Conservation (phyloP, 1,140 invertebrate genomes). For the Trichonephila clavipes region DNA sequence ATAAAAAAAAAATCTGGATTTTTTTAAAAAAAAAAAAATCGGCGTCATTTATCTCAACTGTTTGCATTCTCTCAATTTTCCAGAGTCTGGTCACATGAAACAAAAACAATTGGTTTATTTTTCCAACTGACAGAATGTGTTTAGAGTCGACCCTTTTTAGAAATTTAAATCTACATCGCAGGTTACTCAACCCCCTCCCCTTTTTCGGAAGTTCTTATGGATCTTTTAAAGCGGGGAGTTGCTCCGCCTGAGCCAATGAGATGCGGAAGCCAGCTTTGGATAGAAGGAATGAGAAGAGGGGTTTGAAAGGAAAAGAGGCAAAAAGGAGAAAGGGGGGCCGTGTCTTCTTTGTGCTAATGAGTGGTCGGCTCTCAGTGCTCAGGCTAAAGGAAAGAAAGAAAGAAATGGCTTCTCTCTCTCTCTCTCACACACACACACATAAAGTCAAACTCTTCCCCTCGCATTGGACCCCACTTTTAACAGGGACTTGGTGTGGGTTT, state of each 20-base stretch:
- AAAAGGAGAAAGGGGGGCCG: constrained; percentile 53
- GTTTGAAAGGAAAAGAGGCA: constrained; percentile 57
- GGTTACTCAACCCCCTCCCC: neutral
- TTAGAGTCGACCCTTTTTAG: constrained; percentile 16
- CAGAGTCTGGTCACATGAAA: neutral
- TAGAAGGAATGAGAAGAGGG: constrained; percentile 47
- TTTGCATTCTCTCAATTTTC: constrained; percentile 15
- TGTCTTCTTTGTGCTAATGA: constrained; percentile 72
- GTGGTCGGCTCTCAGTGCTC: constrained; percentile 38
- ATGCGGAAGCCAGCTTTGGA: constrained; percentile 21
- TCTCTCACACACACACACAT: no score
- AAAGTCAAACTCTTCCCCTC: constrained; percentile 40
- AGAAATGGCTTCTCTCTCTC: constrained; percentile 53
- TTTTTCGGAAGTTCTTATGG: constrained; percentile 27
- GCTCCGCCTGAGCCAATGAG: constrained; percentile 5
- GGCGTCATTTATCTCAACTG: neutral
- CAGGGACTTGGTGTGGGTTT: neutral
- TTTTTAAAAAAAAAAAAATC: no score
- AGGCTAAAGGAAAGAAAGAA: neutral
- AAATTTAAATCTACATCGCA: neutral
- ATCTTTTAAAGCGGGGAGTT: constrained; percentile 22
- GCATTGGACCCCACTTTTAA: neutral
- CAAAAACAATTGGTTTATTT: constrained; percentile 31
- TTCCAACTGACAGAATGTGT: constrained; percentile 22
- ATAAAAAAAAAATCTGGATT: no score